Evolutionary conservation across 2,888 invertebrate genomes (phyloP).

Genomic region (Agapetus fuscipes): DNA sequence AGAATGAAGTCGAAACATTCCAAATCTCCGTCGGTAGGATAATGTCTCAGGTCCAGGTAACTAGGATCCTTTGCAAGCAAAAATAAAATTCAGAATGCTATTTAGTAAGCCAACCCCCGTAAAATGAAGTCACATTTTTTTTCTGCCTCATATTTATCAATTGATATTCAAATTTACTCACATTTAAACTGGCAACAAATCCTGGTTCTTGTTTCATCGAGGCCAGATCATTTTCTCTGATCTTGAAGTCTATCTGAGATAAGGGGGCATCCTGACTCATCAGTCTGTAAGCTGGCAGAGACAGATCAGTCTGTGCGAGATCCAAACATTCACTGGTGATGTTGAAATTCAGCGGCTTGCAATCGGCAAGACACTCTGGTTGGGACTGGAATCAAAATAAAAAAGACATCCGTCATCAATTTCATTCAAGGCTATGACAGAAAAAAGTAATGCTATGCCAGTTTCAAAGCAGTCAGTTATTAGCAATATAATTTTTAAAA

Average conservation of each 20-base stretch:
- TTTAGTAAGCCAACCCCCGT: no score
- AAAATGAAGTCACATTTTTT: no score
- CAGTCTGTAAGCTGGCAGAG: conserved; percentile 14
- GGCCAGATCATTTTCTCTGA: conserved; percentile 18
- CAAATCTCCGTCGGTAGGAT: no score
- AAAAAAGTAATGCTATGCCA: no score
- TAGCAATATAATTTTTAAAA: no score
- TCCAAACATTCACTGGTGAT: conserved; percentile 20
- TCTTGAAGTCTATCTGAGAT: conserved; percentile 18
- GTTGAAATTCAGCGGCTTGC: conserved; percentile 21
- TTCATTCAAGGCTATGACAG: no score
- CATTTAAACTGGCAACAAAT: conserved; percentile 14
- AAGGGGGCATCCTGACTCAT: conserved; percentile 16
- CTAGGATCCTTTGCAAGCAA: no score
- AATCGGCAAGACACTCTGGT: conserved; percentile 18
- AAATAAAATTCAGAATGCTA: no score
- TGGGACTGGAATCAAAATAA: conserved; percentile 15
- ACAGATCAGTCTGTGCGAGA: conserved; percentile 19
- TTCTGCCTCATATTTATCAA: neutral
- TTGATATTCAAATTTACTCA: conserved; percentile 5
- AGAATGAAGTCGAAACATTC: no score
- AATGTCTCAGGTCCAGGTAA: no score
- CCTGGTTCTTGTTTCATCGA: conserved; percentile 21
- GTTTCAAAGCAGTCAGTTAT: no score
- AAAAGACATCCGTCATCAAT: no score